Base-by-base conservation (phyloP, 2,888 invertebrate species). In the Hoplodrina ambigua region DNA sequence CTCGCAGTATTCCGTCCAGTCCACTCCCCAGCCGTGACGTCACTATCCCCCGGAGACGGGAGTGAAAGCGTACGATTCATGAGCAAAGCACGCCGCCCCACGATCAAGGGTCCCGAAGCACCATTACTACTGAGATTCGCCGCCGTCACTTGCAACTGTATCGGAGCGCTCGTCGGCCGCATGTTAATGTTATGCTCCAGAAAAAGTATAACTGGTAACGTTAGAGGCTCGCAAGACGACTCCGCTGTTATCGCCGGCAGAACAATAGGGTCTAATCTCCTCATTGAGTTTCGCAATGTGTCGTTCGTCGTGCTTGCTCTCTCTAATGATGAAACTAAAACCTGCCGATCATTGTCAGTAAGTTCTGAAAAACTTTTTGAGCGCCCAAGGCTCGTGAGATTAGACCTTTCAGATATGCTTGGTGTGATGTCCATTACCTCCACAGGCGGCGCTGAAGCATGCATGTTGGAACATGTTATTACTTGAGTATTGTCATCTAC, bases 91-190 rank as follows among this genome's bases (percentile, higher is more conserved):
- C 94, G 87, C 2, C 95, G 92, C 10, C 95, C 95, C 13, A 95
- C 92, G 62, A 96, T 95, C 61, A 95, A 86, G 19, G 95, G 96
- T 2, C 94, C 94, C 10, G 95, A 93, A 20, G 92, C 88, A 19
- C 93, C 93, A 80, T 94, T 94, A 64, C 89, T 91, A 77, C 91
- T 94, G n/a, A 95, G 85, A 88, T 95, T 95, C 2, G 95, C 94
- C 30, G 95, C 94, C 19, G 95, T 94, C 55, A 95, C 93, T 89
- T 95, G 95, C 75, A 95, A 87, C 83, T 95, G 95, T 86, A 96
- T 94, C 4, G 96, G 96, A 15, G 95, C 94, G 82, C 94, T 95
- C 0, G 94, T 94, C 44, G 96, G 96, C 52, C 95, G 88, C 91
- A 94, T 91, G 71, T 95, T 94, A 54, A 94, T 93, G 75, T 95